Percentiles rank a stretch among this genome's conserved stretches.
Evolutionary conservation across 2,113 vertebrate genomes (phyloP).

Genomic region (Athene cunicularia): DNA sequence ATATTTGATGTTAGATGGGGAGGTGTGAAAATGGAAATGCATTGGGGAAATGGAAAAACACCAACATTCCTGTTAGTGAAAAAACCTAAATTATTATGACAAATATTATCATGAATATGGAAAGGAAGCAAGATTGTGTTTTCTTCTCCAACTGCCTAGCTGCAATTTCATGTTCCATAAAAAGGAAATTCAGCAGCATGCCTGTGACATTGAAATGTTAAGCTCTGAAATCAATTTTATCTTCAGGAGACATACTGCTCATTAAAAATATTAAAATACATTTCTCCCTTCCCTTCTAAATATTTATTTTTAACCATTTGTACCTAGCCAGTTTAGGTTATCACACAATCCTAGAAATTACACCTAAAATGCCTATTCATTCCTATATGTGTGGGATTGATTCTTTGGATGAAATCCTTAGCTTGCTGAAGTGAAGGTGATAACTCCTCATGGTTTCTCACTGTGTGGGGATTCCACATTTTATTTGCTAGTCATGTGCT

Average conservation of each 20-base stretch:
- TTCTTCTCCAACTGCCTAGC: neutral
- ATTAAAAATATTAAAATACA: neutral
- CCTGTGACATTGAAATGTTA: neutral
- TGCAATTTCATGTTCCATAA: neutral
- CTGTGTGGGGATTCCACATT: neutral
- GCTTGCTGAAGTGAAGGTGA: neutral
- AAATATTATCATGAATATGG: slow-evolving; percentile 60
- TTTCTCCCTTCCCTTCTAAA: neutral
- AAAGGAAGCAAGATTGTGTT: slow-evolving; percentile 13
- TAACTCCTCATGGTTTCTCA: neutral
- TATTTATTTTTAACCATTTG: neutral
- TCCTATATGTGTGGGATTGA: fast-evolving
- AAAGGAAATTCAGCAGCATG: slow-evolving; percentile 23
- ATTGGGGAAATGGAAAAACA: slow-evolving; percentile 27
- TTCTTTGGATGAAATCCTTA: neutral
- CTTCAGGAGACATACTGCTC: neutral
- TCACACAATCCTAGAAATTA: neutral
- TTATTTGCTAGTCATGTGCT: neutral
- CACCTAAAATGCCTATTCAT: neutral
- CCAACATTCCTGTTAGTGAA: slow-evolving; percentile 17
- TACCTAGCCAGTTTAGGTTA: neutral
- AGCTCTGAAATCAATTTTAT: neutral
- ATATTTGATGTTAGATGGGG: slow-evolving; percentile 27
- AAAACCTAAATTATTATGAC: slow-evolving; percentile 58
- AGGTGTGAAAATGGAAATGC: slow-evolving; percentile 59